These are phyloP conservation scores for Camponotus pennsylvanicus DNA, from an alignment of 1,140 invertebrate genomes.

Conservation along the genomic window DNA sequence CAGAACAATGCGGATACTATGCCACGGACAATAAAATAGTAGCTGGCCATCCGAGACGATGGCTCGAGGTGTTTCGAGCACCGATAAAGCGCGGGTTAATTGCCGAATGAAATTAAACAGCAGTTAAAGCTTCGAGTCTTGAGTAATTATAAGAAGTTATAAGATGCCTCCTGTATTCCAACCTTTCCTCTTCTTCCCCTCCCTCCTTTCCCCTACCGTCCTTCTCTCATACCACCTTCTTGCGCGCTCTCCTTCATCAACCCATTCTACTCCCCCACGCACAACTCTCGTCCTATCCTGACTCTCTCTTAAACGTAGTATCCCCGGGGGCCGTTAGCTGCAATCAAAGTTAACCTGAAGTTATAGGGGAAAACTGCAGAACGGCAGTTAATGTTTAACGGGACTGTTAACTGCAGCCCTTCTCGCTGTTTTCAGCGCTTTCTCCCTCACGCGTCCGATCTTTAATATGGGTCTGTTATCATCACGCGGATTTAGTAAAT, in stretches of 20 bases:
- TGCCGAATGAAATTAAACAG: constrained; percentile 85
- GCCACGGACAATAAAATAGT: constrained; percentile 59
- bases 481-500: not conserved
- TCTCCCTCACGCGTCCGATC: constrained; percentile 57
- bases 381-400: constrained; percentile 85
- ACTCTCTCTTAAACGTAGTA: constrained; percentile 80
- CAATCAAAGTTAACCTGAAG: constrained; percentile 85
- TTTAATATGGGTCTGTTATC: constrained; percentile 26
- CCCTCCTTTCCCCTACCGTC: constrained; percentile 7
- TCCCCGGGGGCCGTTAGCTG: constrained; percentile 84
- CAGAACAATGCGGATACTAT: constrained; percentile 15
- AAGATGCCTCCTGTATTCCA: constrained; percentile 76
- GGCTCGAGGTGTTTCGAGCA: constrained; percentile 75
- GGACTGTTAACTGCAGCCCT: constrained; percentile 83
- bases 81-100: constrained; percentile 83
- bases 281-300: constrained; percentile 52
- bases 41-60: constrained; percentile 50
- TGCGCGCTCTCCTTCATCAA: constrained; percentile 74
- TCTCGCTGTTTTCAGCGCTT: constrained; percentile 57
- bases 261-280: constrained; percentile 67
- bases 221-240: constrained; percentile 44
- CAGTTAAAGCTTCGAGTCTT: constrained; percentile 83
- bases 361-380: constrained; percentile 84
- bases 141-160: constrained; percentile 85
- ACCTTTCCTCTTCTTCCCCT: constrained; percentile 44